A percentile compares a stretch with the other conserved stretches of the same genome.
Evolutionary conservation across 2,113 vertebrate species (phyloP).

Genomic region (Channa argus): DNA sequence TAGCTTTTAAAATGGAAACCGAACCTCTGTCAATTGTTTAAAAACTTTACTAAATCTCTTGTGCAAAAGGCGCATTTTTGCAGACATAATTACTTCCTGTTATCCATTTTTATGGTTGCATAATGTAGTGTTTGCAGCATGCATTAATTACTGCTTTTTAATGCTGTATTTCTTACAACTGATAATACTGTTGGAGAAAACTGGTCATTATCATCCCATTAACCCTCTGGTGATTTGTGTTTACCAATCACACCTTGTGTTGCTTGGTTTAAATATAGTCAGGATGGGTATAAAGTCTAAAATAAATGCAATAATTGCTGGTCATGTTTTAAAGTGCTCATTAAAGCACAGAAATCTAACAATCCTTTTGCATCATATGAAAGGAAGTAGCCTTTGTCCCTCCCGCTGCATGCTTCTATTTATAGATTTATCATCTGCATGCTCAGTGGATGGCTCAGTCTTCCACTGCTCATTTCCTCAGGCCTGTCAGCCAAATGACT

Average conservation of each 20-base stretch:
- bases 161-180: background rate
- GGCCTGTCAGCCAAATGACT: conserved; percentile 62
- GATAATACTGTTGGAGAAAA: too few species aligned
- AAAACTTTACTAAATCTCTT: background rate
- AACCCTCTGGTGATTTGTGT: background rate
- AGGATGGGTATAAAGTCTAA: background rate
- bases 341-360: conserved; percentile 22
- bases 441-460: conserved; percentile 71
- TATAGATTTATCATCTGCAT: conserved; percentile 78
- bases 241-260: background rate
- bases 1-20: conserved; percentile 10
- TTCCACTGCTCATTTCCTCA: conserved; percentile 52
- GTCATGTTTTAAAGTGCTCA: conserved; percentile 9
- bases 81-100: background rate
- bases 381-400: conserved; percentile 65
- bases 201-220: background rate
- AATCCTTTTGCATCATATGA: conserved; percentile 50
- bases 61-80: too few species aligned
- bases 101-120: background rate
- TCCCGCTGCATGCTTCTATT: conserved; percentile 69
- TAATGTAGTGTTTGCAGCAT: background rate
- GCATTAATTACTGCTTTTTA: too few species aligned
- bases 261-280: background rate
- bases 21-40: conserved; percentile 1
- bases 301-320: background rate